Evolutionary conservation across 2,888 invertebrate species (phyloP).

Genomic region (Megamerina dolium): DNA sequence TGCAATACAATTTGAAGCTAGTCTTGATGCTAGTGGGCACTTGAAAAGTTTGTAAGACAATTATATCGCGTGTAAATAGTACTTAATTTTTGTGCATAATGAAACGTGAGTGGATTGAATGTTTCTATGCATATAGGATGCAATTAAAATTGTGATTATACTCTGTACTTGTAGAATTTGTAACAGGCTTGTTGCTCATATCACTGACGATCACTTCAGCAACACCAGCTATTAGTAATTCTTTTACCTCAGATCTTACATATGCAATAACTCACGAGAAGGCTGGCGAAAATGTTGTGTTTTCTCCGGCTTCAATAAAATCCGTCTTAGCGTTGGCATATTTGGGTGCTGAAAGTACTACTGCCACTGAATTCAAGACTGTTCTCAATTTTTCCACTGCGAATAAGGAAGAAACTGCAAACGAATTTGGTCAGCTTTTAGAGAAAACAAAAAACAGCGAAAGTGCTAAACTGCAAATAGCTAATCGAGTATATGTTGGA

Average conservation of each 20-base stretch:
- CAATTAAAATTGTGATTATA: no score
- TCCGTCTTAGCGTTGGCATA: slow-evolving; percentile 63
- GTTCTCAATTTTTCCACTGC: slow-evolving; percentile 26
- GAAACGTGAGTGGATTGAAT: no score
- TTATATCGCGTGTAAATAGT: no score
- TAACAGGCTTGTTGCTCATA: no score
- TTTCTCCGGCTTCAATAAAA: slow-evolving; percentile 57
- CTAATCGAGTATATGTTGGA: slow-evolving; percentile 67
- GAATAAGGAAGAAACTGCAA: slow-evolving; percentile 27
- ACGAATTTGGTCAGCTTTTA: slow-evolving; percentile 31
- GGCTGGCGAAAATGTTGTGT: slow-evolving; percentile 27
- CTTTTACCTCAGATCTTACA: slow-evolving; percentile 33
- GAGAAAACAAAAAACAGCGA: slow-evolving; percentile 16
- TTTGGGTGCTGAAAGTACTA: slow-evolving; percentile 60
- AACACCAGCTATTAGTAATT: slow-evolving; percentile 23
- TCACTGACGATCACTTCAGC: slow-evolving; percentile 24
- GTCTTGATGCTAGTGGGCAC: no score
- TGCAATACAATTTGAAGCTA: no score
- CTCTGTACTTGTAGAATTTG: no score
- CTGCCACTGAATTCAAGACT: slow-evolving; percentile 33
- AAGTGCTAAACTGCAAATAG: slow-evolving; percentile 51
- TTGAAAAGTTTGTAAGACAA: no score
- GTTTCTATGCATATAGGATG: no score
- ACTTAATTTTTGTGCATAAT: no score
- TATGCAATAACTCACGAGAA: slow-evolving; percentile 21